Percentiles rank a stretch among this genome's conserved stretches.
Conservation (phyloP, 2,113 vertebrate genomes). For the Hylia prasina region DNA sequence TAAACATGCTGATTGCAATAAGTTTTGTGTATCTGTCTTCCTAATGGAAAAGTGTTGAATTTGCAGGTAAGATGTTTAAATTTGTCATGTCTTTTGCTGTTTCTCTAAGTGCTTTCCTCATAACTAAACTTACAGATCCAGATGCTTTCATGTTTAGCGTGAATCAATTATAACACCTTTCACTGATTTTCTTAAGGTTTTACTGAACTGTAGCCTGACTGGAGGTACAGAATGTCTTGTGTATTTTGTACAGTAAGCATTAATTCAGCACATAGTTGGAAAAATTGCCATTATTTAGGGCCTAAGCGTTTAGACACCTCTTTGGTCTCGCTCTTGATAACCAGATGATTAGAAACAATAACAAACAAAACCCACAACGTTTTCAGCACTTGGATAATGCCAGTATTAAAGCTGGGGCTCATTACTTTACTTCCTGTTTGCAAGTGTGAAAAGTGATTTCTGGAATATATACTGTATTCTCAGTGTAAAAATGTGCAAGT, state of each 20-base stretch:
- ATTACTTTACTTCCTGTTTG: neutral
- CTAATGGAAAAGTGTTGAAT: neutral
- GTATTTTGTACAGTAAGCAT: neutral
- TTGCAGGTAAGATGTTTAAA: constrained; percentile 15
- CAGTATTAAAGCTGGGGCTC: constrained; percentile 1
- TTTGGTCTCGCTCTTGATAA: neutral
- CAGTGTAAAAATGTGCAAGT: neutral
- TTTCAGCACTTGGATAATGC: constrained; percentile 20
- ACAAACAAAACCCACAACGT: neutral
- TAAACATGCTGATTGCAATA: neutral
- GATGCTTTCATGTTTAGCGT: neutral
- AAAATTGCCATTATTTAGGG: neutral
- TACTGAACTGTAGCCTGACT: neutral
- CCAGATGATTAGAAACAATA: constrained; percentile 14
- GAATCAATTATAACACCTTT: neutral
- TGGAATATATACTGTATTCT: neutral
- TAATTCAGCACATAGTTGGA: neutral
- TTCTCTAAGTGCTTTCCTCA: neutral
- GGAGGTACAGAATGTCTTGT: neutral
- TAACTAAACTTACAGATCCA: neutral
- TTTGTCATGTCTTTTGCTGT: neutral
- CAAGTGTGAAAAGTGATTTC: neutral
- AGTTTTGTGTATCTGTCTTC: neutral
- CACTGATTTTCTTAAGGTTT: neutral
- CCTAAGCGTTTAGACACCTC: neutral